Evolutionary conservation across 2,113 vertebrate species (phyloP), one percentile per base, ranked within the genome.

Genomic region (Archilochus colubris): DNA sequence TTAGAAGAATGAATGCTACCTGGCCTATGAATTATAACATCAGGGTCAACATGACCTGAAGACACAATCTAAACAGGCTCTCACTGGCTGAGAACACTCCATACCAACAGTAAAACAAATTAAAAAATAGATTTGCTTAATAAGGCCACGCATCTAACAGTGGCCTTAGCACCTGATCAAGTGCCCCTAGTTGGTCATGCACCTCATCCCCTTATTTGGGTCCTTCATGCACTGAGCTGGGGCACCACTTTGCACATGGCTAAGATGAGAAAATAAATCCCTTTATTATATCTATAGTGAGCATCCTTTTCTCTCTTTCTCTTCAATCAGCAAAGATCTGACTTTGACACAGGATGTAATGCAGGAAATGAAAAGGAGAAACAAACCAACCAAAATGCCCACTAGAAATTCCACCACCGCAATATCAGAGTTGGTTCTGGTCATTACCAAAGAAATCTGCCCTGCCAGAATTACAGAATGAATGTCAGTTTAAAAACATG

Each of bases 321-420:
- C 22, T 46, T 40, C 25, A 55, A 40, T 31, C 1, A 1, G 12
- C 22, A 70, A 64, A 80, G 36, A 81, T 27, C 31, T 14, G 28
- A 38, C 51, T 74, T 75, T 50, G 53, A 73, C 22, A 44, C 10
- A 28, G 28, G 23, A 61, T 58, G 19, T 22, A 61, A 51, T 0
- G 3, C 10, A 40, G 44, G 30, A 62, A 25, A 3, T 10, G 27
- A 58, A 83, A 66, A 14, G 10, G 6, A 66, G 40, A 48, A 82
- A 54, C 4, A 44, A 4, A 21, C 30, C 55, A 89, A 31, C 4
- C 12, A 68, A 4, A 7, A 8, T 12, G 21, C 74, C 50, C 31
- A 30, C 12, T 21, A 36, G 51, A 16, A 40, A 13, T 27, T 85
- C 12, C 0, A 1, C 7, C 17, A 68, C 58, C 1, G 0, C 20